phyloP scores from a whole-genome alignment of 2,113 vertebrate species.

The Antennarius striatus region DNA sequence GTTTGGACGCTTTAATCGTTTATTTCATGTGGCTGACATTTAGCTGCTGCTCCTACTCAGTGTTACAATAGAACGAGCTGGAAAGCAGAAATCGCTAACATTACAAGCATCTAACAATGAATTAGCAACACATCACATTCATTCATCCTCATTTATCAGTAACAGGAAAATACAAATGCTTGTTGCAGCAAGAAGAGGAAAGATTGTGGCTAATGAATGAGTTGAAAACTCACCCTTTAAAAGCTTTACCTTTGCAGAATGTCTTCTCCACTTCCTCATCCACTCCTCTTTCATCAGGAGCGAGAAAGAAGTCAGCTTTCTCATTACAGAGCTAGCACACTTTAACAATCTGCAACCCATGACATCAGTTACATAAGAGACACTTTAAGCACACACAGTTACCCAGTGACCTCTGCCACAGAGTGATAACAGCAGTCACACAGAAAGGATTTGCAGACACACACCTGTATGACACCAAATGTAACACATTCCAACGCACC shows the following conservation, averaged over 20 bases:
- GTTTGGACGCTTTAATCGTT: slow-evolving; percentile 9
- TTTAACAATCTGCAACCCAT: slow-evolving; percentile 16
- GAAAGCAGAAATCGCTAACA: background rate
- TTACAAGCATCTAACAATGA: slow-evolving; percentile 2
- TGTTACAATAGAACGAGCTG: background rate
- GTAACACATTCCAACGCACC: too few species aligned
- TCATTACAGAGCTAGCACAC: slow-evolving; percentile 1
- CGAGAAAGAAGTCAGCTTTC: slow-evolving; percentile 4
- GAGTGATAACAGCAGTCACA: slow-evolving; percentile 29
- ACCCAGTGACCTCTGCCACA: slow-evolving; percentile 40
- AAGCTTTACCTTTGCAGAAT: background rate
- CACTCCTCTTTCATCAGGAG: slow-evolving; percentile 13
- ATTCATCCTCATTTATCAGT: background rate
- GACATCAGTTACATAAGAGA: slow-evolving; percentile 44
- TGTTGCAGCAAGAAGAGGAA: too few species aligned
- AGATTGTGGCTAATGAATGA: too few species aligned
- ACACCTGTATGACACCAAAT: background rate
- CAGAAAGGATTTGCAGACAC: background rate
- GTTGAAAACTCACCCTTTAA: too few species aligned
- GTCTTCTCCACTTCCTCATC: background rate
- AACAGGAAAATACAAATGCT: too few species aligned
- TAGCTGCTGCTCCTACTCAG: slow-evolving; percentile 5
- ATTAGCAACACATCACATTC: background rate
- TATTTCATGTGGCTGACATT: slow-evolving; percentile 18
- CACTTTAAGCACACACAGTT: slow-evolving; percentile 24